Conservation (phyloP, 2,113 vertebrate species). For the Cryptoleucopteryx plumbea region DNA sequence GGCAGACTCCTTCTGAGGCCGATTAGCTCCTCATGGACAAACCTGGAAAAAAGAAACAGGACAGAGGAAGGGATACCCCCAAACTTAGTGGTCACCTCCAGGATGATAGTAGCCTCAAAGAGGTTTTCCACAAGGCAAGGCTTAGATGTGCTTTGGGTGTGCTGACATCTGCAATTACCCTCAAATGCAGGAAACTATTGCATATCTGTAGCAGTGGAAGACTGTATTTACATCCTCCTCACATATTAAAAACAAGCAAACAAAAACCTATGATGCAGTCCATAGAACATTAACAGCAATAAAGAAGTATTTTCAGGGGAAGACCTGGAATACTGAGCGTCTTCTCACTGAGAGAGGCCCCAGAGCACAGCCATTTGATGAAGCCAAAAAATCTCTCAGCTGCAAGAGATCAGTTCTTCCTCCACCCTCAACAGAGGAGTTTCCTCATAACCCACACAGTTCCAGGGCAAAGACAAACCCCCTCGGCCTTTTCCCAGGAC, state of each 20-base stretch:
- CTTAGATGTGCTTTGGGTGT: accelerated
- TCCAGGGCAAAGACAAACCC: background rate
- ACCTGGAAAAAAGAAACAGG: background rate
- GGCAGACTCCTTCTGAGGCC: background rate
- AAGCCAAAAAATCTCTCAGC: background rate
- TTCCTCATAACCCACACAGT: background rate
- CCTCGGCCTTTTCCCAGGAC: background rate
- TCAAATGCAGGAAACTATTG: background rate
- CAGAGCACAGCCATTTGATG: background rate
- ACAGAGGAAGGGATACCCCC: background rate
- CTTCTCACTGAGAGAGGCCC: background rate
- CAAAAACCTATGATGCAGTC: background rate
- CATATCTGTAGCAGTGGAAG: background rate
- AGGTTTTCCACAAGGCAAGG: background rate
- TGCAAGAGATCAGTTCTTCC: background rate
- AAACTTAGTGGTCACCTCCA: background rate
- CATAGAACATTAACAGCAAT: background rate
- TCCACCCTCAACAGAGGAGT: background rate
- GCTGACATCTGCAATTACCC: background rate
- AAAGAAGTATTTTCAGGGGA: background rate
- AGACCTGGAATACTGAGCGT: background rate
- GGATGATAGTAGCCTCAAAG: background rate
- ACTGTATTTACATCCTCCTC: background rate
- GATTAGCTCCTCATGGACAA: background rate
- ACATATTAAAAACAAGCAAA: background rate